Evolutionary conservation across 2,797 vertebrate species (phyloP), one percentile per base, ranked within the genome.

Genomic region (Halcyon smyrnensis): DNA sequence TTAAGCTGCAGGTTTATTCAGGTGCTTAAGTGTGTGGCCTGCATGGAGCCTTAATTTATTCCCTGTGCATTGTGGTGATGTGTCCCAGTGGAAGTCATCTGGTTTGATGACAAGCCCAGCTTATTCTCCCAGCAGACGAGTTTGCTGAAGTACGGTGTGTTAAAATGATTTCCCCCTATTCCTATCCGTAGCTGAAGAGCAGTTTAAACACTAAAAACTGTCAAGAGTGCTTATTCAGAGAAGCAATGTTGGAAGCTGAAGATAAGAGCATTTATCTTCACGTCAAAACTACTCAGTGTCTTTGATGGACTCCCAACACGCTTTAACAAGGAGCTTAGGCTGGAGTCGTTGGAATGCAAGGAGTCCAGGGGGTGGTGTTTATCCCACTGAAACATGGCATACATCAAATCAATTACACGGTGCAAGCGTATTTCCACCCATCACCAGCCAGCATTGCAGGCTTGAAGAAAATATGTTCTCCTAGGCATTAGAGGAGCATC

Each of bases 251-350:
- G 62, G 82, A 80, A 96, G 83, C 78, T 74, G 87, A 70, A 91
- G 91, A 87, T 89, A 95, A 93, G 81, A 88, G 73, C 92, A 62
- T 95, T 97, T 96, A 94, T 94, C 93, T 93, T 63, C 36, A 7
- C 1, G 62, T 96, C 92, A 95, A 32, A 93, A 68, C 39, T 51
- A 37, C 50, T 94, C 91, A 80, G 30, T 81, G 90, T 93, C 93
- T 84, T 78, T 62, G 34, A 51, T 54, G 85, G 80, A 34, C 36
- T 86, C 81, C 65, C 87, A 91, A 21, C 71, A 18, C 0, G 3
- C 63, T 67, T 69, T 27, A 90, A 63, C 82, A 53, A 93, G 92
- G 78, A 84, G 79, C 92, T 96, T 77, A 91, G 85, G 45, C 90
- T 67, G 91, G 78, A 77, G 81, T 28, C 3, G 3, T 54, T 53